phyloP scores from a whole-genome alignment of 2,113 vertebrate species.

The Glaucomys volans region DNA sequence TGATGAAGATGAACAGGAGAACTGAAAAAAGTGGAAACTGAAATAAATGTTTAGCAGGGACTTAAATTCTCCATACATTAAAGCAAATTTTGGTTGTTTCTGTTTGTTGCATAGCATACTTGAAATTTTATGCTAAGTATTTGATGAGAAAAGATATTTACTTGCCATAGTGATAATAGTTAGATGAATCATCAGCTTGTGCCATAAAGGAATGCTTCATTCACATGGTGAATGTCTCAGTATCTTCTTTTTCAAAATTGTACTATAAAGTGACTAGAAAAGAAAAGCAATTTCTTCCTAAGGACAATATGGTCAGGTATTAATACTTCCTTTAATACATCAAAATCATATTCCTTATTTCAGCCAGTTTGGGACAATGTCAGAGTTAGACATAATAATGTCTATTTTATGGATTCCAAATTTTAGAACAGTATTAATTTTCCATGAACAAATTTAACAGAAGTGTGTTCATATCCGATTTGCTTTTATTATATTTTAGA shows the following conservation, averaged over 20 bases:
- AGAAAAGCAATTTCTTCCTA: constrained; percentile 23
- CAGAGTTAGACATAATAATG: not conserved
- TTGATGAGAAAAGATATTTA: not conserved
- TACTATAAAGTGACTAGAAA: not conserved
- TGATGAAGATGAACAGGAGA: not conserved
- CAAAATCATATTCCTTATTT: not conserved
- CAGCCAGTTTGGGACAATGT: not conserved
- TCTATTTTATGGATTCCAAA: not conserved
- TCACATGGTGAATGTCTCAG: not conserved
- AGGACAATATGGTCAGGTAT: not conserved
- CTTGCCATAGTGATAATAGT: not conserved
- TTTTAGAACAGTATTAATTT: not conserved
- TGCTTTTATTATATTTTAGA: not conserved
- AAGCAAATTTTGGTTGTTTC: not conserved
- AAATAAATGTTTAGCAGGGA: not conserved
- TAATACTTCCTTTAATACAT: not conserved
- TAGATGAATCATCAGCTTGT: not conserved
- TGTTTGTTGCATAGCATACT: not conserved
- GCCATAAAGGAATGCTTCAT: not conserved
- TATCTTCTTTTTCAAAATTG: not conserved
- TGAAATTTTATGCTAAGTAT: not conserved
- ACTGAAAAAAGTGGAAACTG: not conserved
- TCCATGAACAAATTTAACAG: not conserved
- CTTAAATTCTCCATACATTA: not conserved
- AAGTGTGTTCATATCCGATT: not conserved